Base-by-base conservation (phyloP, 2,797 vertebrate species). In the Chromis chromis region DNA sequence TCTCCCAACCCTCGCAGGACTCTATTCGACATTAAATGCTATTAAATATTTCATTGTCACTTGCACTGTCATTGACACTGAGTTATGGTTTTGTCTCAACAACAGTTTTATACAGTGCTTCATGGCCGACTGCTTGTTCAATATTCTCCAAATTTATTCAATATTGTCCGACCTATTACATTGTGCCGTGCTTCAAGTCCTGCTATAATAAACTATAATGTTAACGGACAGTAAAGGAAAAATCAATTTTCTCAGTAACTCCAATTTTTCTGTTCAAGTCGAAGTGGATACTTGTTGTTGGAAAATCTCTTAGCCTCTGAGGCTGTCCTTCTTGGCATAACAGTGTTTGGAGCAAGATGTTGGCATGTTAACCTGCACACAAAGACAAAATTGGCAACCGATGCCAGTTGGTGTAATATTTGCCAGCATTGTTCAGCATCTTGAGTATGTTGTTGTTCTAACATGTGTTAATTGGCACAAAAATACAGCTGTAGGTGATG, bases 41-140 rank as follows among this genome's bases (percentile, higher is more conserved):
- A 52, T 81, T 89, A 80, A 85, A 90, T 87, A 83, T 83, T 89
- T 85, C 70, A 88, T 70, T 71, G 78, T 84, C 84, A 83, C 64
- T 63, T 82, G 70, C 73, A 74, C 83, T 74, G 66, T 64, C 76
- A 75, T 70, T 73, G 78, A 85, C 84, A 83, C 64, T 63, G 66
- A 77, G 65, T 68, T 72, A 73, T 79, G 40, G 55, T 28, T 82
- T 74, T 54, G 64, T 75, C 52, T 74, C 6, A 4, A 44, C 55
- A 66, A 68, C 14, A 55, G 42, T 55, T 64, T 31, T 16, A 49
- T 57, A 48, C 44, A 22, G 24, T 33, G 17, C 27, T 66, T 60
- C 16, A 79, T 31, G 31, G 31, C 31, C 7, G 31, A 31, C 31
- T 77, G 39, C 69, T 67, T 53, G 28, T 59, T 58, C 27, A 52